Percentiles rank a stretch among this genome's conserved stretches.
phyloP scores from a whole-genome alignment of 2,888 invertebrate species.

The Microchrysa polita region DNA sequence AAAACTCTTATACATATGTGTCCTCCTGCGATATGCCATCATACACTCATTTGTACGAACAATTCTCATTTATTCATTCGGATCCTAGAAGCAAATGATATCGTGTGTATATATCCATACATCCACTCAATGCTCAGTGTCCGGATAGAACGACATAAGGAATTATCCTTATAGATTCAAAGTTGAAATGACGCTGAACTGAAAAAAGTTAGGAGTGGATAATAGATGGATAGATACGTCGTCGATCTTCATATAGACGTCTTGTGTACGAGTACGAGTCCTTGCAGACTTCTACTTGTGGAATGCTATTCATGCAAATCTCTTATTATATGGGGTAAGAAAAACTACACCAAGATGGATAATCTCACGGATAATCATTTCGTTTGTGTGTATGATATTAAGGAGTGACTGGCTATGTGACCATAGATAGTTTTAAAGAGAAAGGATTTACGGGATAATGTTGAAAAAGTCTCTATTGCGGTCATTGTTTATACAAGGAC shows the following conservation, averaged over 20 bases:
- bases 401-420: not conserved
- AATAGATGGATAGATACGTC: not conserved
- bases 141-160: constrained; percentile 18
- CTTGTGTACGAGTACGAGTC: no score
- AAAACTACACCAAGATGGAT: constrained; percentile 36
- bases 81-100: no score
- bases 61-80: not conserved
- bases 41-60: not conserved
- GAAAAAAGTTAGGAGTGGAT: not conserved
- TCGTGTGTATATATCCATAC: no score
- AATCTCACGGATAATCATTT: constrained; percentile 42
- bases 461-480: constrained; percentile 41
- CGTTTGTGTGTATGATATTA: constrained; percentile 14
- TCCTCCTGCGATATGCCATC: not conserved
- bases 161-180: constrained; percentile 23
- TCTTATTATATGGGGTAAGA: not conserved
- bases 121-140: no score
- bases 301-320: not conserved
- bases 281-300: not conserved
- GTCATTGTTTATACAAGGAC: constrained; percentile 51
- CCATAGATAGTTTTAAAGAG: constrained; percentile 30
- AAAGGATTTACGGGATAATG: constrained; percentile 50
- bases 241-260: not conserved
- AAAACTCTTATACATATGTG: no score
- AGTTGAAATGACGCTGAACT: constrained; percentile 12